A percentile compares a stretch with the other conserved stretches of the same genome.
phyloP scores from a whole-genome alignment of 2,113 vertebrate genomes.

The Penelope pileata region DNA sequence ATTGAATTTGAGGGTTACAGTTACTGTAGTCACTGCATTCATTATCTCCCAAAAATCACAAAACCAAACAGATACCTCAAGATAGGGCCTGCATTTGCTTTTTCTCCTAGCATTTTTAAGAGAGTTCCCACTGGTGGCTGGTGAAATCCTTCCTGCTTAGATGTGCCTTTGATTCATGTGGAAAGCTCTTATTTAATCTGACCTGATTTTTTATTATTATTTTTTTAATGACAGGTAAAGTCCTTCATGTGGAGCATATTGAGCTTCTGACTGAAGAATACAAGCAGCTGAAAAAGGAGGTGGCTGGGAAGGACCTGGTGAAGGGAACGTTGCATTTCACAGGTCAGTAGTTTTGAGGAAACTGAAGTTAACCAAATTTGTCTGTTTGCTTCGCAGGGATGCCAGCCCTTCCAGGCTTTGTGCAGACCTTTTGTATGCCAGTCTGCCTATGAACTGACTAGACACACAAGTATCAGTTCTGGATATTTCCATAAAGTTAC shows the following conservation, averaged over 20 bases:
- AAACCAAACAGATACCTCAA: background rate
- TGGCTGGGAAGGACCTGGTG: constrained; percentile 84
- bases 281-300: constrained; percentile 87
- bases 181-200: background rate
- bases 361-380: background rate
- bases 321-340: constrained; percentile 92
- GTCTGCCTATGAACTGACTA: background rate
- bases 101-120: background rate
- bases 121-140: background rate
- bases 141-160: background rate
- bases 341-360: constrained; percentile 76
- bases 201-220: background rate
- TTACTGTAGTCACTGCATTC: background rate
- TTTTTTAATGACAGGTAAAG: constrained; percentile 75
- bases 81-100: background rate
- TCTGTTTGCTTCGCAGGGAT: background rate
- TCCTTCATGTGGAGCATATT: constrained; percentile 93
- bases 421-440: background rate
- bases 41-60: background rate
- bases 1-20: background rate
- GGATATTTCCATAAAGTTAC: background rate
- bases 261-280: constrained; percentile 90
- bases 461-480: background rate
- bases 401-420: background rate
- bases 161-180: background rate